These are phyloP conservation scores for Stomatorhinus ivindoensis DNA, from an alignment of 2,113 vertebrate species.

Conservation along the genomic window DNA sequence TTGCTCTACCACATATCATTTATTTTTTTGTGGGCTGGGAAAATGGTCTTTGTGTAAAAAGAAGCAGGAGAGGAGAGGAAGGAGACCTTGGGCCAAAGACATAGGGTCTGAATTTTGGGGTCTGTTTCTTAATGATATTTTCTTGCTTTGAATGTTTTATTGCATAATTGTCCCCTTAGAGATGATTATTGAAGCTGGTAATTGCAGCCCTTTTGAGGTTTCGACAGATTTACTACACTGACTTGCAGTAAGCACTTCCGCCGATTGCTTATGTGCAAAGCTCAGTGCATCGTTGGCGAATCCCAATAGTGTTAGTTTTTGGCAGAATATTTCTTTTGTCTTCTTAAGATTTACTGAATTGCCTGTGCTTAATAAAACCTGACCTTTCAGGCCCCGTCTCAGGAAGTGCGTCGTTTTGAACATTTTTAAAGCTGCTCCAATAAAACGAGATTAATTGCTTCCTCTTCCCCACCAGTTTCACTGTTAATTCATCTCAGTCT, in stretches of 20 bases:
- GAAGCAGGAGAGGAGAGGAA: background rate
- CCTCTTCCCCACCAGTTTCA: too few species aligned
- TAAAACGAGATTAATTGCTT: background rate
- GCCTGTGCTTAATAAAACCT: slow-evolving; percentile 1
- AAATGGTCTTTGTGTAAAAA: slow-evolving; percentile 16
- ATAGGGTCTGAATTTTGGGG: background rate
- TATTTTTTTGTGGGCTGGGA: slow-evolving; percentile 1
- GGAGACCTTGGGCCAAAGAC: background rate
- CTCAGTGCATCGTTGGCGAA: background rate
- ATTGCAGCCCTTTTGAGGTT: background rate
- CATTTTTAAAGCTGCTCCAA: background rate
- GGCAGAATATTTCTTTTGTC: background rate
- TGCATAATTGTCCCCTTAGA: background rate
- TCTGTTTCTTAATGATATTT: background rate
- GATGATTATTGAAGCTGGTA: background rate
- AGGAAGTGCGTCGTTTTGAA: background rate
- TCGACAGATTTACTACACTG: background rate
- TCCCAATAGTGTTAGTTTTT: background rate
- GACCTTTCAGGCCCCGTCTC: slow-evolving; percentile 5
- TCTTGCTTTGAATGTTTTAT: slow-evolving; percentile 1
- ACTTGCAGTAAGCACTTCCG: background rate
- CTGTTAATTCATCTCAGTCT: background rate
- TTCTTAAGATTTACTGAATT: slow-evolving; percentile 11
- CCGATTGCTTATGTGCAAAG: background rate
- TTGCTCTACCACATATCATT: slow-evolving; percentile 9